These are phyloP conservation scores for Lamellibrachia satsuma DNA, from an alignment of 2,888 invertebrate species.

Conservation along the genomic window DNA sequence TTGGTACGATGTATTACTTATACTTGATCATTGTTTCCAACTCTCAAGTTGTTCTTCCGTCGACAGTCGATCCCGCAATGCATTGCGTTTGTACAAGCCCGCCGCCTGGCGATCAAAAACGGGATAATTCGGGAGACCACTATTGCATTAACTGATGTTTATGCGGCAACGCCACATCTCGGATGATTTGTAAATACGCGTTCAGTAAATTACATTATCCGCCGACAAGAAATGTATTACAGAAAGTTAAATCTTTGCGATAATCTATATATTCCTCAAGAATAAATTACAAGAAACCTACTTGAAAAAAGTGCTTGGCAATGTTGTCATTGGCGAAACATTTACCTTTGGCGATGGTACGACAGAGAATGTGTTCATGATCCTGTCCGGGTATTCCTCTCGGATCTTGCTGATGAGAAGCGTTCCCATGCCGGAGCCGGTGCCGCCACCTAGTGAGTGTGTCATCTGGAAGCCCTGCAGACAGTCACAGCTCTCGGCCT, in stretches of 20 bases:
- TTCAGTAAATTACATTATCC: background rate
- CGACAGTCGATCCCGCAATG: no score
- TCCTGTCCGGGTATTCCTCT: conserved; percentile 97
- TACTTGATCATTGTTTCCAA: no score
- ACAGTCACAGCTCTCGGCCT: conserved; percentile 67
- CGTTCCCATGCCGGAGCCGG: conserved; percentile 89
- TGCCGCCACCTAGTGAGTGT: conserved; percentile 83
- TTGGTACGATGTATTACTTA: no score
- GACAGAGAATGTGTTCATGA: conserved; percentile 96
- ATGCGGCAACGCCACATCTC: no score
- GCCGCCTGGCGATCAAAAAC: no score
- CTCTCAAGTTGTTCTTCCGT: no score
- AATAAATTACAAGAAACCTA: background rate
- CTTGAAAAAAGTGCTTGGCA: background rate
- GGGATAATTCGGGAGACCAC: no score
- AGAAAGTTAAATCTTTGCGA: background rate
- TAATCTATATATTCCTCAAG: background rate
- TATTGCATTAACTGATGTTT: no score
- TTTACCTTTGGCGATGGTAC: conserved; percentile 82
- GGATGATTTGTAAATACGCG: no score
- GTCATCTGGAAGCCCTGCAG: conserved; percentile 69
- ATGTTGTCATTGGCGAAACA: background rate
- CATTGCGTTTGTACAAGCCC: no score
- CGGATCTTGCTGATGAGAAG: conserved; percentile 93
- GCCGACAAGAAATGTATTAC: background rate